Percentiles rank a stretch among this genome's conserved stretches.
These are phyloP conservation scores for Baronia brevicornis DNA, from an alignment of 2,888 invertebrate genomes.

Conservation along the genomic window DNA sequence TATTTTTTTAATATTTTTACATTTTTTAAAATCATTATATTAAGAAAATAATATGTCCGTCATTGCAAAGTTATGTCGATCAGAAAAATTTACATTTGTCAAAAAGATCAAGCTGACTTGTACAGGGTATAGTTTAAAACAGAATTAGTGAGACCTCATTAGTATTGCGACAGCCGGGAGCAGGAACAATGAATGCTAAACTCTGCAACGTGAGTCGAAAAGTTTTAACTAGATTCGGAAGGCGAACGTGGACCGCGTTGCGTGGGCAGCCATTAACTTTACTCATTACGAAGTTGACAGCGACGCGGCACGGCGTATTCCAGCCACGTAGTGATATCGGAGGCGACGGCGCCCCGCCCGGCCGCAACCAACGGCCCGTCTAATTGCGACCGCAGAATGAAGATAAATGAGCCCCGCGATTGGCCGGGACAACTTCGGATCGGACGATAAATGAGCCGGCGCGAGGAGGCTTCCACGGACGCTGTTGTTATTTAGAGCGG, in stretches of 20 bases:
- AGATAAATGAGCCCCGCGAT: constrained; percentile 81
- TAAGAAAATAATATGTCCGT: no score
- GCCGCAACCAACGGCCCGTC: constrained; percentile 80
- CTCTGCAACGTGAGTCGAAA: constrained; percentile 20
- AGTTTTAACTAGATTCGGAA: constrained; percentile 64
- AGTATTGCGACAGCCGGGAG: constrained; percentile 18
- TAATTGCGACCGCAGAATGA: constrained; percentile 82
- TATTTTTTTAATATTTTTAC: no score
- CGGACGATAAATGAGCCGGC: constrained; percentile 49
- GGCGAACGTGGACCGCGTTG: constrained; percentile 54
- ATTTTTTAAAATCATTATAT: no score
- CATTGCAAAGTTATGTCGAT: no score
- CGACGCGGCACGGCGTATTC: constrained; percentile 52
- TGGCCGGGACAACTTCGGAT: constrained; percentile 67
- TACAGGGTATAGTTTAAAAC: no score
- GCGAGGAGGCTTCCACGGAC: constrained; percentile 30
- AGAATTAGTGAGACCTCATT: constrained; percentile 16
- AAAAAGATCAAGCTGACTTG: no score
- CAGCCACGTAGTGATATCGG: constrained; percentile 56
- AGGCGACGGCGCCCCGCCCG: constrained; percentile 39
- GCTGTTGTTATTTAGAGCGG: constrained; percentile 46
- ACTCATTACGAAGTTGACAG: constrained; percentile 75
- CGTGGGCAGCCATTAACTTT: constrained; percentile 72
- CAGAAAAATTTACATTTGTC: no score
- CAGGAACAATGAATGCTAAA: constrained; percentile 21